Evolutionary conservation across 2,888 invertebrate species (phyloP), one percentile per base, ranked within the genome.

Genomic region (Quadroppia sp.): DNA sequence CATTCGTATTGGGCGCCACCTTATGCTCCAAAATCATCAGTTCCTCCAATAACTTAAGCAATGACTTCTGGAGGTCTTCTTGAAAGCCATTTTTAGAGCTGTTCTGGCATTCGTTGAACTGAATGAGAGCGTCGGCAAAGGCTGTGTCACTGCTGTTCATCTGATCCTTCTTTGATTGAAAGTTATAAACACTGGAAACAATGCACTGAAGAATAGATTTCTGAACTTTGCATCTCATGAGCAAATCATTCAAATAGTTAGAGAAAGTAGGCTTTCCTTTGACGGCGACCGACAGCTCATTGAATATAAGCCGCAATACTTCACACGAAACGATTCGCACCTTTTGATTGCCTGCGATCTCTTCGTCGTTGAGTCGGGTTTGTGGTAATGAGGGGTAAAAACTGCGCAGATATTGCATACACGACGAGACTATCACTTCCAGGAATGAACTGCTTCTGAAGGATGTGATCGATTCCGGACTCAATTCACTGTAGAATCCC

Each of bases 161-260:
- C 42, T 40, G 67, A 40, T 67, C 67, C 32, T 61, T 32, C 71
- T 74, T 76, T 32, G 56, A 70, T 61, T 77, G 77, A 20, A 77
- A 78, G 73, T 77, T 77, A 79, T 88, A 85, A 1, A 92, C 89
- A 23, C 89, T 89, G 2, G 91, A 89, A 71, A 91, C 86, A 25
- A 92, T 84, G 80, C 90, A 90, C 81, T 92, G 91, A 70, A 93
- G 84, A 67, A 91, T 86, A 30, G 90, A 89, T 81, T 92, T 92
- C 82, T 93, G 92, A 69, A 93, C 85, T 82, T 92, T 92, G 80
- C 90, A 90, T 77, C 90, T 87, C 2, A 86, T 85, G 80, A 92
- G 83, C 78, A 78, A 73, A 75, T 78, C 78, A 72, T 76, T 76
- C 25, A 78, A 64, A 72, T 90, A 92, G 79, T 87, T 88, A 15